Percentiles rank a stretch among this genome's conserved stretches.
Conservation (phyloP, 1,140 invertebrate genomes). For the Drosophila arizonae region DNA sequence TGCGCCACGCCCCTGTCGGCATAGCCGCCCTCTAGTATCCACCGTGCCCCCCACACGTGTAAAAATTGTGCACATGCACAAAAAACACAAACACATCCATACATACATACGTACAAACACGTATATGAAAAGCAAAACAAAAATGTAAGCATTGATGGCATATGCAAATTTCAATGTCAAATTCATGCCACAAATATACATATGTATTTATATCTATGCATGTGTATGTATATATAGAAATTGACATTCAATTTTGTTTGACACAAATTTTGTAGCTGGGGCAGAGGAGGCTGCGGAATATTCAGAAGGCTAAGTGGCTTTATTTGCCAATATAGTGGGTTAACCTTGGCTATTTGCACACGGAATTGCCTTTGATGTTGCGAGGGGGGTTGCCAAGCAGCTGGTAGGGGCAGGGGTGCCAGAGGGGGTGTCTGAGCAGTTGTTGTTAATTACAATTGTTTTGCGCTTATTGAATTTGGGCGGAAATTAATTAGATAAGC, state of each 20-base stretch:
- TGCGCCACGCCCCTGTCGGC: constrained; percentile 23
- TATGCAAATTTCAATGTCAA: constrained; percentile 81
- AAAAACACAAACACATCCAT: constrained; percentile 17
- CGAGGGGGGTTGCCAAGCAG: neutral
- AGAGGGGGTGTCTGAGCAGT: neutral
- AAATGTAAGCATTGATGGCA: constrained; percentile 64
- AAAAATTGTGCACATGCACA: constrained; percentile 17
- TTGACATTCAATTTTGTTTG: constrained; percentile 70
- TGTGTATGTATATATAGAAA: constrained; percentile 25
- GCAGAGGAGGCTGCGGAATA: neutral
- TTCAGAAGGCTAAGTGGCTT: constrained; percentile 37
- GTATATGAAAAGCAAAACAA: constrained; percentile 45
- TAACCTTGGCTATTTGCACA: constrained; percentile 28
- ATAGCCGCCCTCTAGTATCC: neutral
- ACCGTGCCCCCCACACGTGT: neutral
- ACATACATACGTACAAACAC: neutral
- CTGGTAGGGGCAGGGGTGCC: too few relatives aligned
- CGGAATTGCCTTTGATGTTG: constrained; percentile 37
- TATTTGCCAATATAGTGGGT: constrained; percentile 29
- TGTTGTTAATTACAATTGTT: constrained; percentile 38
- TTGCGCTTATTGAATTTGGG: constrained; percentile 19
- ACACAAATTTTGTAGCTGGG: constrained; percentile 8
- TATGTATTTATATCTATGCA: neutral
- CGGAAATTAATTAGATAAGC: neutral
- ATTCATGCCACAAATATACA: constrained; percentile 53